phyloP scores from a whole-genome alignment of 1,140 invertebrate genomes.

The Drosophila busckii region DNA sequence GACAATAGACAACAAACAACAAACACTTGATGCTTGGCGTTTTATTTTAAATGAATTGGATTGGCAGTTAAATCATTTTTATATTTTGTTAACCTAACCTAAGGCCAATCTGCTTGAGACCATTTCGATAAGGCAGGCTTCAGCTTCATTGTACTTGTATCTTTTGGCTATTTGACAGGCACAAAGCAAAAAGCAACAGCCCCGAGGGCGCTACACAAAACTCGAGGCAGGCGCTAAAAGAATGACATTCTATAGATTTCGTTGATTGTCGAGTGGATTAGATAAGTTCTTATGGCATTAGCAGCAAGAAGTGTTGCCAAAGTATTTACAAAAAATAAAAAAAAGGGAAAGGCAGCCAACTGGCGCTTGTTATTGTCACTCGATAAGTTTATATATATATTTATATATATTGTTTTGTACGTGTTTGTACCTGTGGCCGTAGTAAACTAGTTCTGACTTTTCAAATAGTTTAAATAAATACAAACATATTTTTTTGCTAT shows the following conservation, averaged over 20 bases:
- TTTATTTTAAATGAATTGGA: slow-evolving; percentile 54
- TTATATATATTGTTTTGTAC: too few species aligned
- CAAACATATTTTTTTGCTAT: slow-evolving; percentile 23
- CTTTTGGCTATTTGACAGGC: slow-evolving; percentile 59
- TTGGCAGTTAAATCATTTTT: slow-evolving; percentile 62
- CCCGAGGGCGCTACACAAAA: slow-evolving; percentile 32
- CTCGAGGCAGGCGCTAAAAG: slow-evolving; percentile 55
- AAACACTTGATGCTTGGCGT: slow-evolving; percentile 68
- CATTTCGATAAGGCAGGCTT: slow-evolving; percentile 61
- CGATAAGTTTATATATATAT: too few species aligned
- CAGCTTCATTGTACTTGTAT: slow-evolving; percentile 43
- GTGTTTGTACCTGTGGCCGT: slow-evolving; percentile 10
- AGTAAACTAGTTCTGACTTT: slow-evolving; percentile 59
- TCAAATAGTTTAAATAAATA: slow-evolving; percentile 44
- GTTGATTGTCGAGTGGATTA: slow-evolving; percentile 63
- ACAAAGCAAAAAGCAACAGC: slow-evolving; percentile 13
- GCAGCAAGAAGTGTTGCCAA: slow-evolving; percentile 53
- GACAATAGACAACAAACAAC: slow-evolving; percentile 53
- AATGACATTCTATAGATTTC: slow-evolving; percentile 61
- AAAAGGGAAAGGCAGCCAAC: slow-evolving; percentile 69
- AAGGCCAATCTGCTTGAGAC: slow-evolving; percentile 62
- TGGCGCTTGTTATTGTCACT: slow-evolving; percentile 48
- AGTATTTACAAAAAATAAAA: background rate
- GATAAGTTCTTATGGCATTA: slow-evolving; percentile 48
- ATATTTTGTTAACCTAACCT: slow-evolving; percentile 63